These are phyloP conservation scores for Melanostoma mellinum DNA, from an alignment of 2,888 invertebrate species.

Conservation along the genomic window DNA sequence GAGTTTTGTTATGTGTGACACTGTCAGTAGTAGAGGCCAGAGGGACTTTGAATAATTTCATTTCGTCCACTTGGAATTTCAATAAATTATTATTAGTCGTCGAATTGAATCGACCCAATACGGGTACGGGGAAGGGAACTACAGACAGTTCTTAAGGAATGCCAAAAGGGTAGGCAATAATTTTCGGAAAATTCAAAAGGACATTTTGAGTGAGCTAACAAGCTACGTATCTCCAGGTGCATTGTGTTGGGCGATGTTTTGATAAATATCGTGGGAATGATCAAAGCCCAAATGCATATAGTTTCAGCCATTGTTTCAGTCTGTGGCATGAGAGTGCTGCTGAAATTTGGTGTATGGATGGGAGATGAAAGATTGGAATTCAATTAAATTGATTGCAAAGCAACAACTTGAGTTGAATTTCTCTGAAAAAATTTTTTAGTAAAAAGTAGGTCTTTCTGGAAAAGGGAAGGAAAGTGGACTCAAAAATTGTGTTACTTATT, in stretches of 20 bases:
- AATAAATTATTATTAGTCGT: slow-evolving; percentile 61
- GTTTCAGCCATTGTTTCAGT: slow-evolving; percentile 11
- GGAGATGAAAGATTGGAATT: too few species aligned
- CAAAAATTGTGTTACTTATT: too few species aligned
- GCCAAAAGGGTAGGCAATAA: slow-evolving; percentile 39
- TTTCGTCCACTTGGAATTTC: slow-evolving; percentile 64
- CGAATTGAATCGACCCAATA: slow-evolving; percentile 31
- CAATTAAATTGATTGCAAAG: too few species aligned
- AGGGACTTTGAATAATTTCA: slow-evolving; percentile 67
- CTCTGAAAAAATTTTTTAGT: too few species aligned
- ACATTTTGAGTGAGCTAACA: slow-evolving; percentile 31
- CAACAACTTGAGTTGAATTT: too few species aligned
- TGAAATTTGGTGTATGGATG: too few species aligned
- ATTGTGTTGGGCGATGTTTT: background rate
- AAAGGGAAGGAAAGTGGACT: too few species aligned
- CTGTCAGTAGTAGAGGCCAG: slow-evolving; percentile 19
- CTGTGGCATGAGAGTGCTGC: background rate
- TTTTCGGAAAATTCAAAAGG: slow-evolving; percentile 61
- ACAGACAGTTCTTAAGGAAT: slow-evolving; percentile 14
- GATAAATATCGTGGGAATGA: slow-evolving; percentile 48
- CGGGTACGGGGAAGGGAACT: background rate
- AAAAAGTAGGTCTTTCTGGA: too few species aligned
- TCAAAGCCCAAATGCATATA: slow-evolving; percentile 2
- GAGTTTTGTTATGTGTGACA: slow-evolving; percentile 66
- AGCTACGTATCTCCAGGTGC: background rate